Evolutionary conservation across 1,140 invertebrate species (phyloP).

Genomic region (Brachionus rotundiformis): DNA sequence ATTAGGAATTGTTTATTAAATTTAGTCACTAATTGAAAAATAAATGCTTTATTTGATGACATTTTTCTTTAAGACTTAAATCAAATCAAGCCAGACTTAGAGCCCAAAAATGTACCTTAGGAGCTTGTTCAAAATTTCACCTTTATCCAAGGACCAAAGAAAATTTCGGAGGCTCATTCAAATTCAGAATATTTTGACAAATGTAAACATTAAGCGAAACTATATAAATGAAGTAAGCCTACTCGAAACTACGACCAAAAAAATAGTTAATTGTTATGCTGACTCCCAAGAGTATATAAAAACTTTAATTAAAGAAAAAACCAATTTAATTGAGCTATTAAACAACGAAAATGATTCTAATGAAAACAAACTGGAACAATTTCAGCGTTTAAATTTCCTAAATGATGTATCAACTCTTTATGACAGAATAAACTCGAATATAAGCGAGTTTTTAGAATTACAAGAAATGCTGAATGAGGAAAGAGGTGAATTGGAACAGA

Average conservation of each 20-base stretch:
- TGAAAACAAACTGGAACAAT: neutral
- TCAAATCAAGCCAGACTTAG: too few species aligned
- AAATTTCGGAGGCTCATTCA: neutral
- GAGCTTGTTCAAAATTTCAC: neutral
- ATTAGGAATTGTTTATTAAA: too few species aligned
- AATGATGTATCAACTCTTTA: neutral
- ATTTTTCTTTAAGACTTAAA: too few species aligned
- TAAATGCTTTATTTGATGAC: too few species aligned
- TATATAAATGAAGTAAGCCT: neutral
- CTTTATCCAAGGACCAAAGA: neutral
- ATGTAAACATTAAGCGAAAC: neutral
- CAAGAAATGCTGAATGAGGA: slow-evolving; percentile 13
- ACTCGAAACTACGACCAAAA: slow-evolving; percentile 40
- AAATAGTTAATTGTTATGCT: neutral
- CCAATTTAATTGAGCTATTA: neutral
- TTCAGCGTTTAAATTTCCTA: slow-evolving; percentile 25
- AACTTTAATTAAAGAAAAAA: neutral
- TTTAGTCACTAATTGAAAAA: too few species aligned
- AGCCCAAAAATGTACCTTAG: neutral
- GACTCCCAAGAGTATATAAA: slow-evolving; percentile 26
- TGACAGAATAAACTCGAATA: neutral
- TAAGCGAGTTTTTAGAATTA: slow-evolving; percentile 13
- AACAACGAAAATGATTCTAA: neutral
- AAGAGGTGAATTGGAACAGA: slow-evolving; percentile 17
- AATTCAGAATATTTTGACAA: neutral